Evolutionary conservation across 2,888 invertebrate species (phyloP).

Genomic region (Endomychus coccineus): DNA sequence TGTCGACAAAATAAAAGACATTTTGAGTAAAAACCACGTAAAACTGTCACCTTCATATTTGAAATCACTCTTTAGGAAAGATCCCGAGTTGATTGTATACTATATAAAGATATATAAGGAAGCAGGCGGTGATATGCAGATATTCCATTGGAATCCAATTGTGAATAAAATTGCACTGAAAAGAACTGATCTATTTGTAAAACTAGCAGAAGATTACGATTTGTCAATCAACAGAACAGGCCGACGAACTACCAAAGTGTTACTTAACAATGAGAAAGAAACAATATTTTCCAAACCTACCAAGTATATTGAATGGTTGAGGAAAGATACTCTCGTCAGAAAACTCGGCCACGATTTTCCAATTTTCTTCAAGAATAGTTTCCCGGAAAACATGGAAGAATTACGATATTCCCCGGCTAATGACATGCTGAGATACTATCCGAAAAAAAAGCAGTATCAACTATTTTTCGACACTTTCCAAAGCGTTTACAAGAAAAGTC

Average conservation of each 20-base stretch:
- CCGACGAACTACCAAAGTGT: constrained; percentile 13
- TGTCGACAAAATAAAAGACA: constrained; percentile 11
- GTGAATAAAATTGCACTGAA: constrained; percentile 14
- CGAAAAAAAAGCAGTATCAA: constrained; percentile 15
- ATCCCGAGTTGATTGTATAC: constrained; percentile 8
- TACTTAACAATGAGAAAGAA: constrained; percentile 8
- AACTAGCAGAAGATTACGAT: constrained; percentile 13
- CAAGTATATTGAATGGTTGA: constrained; percentile 10
- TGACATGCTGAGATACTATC: constrained; percentile 12
- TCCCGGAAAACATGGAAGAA: constrained; percentile 5
- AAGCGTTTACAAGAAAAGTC: constrained; percentile 12
- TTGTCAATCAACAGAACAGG: constrained; percentile 12
- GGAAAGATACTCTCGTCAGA: constrained; percentile 12
- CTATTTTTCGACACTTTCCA: constrained; percentile 9
- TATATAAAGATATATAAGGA: constrained; percentile 13
- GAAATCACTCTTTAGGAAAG: constrained; percentile 8
- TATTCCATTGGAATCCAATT: constrained; percentile 13
- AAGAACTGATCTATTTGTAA: constrained; percentile 13
- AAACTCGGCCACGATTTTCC: constrained; percentile 15
- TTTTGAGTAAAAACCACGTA: constrained; percentile 6
- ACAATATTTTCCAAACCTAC: constrained; percentile 12
- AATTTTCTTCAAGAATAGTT: constrained; percentile 8
- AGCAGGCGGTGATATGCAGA: constrained; percentile 1
- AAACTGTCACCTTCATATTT: constrained; percentile 13
- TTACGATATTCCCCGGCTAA: constrained; percentile 3